Evolutionary conservation across 2,797 vertebrate genomes (phyloP).

Genomic region (Halcyon smyrnensis): DNA sequence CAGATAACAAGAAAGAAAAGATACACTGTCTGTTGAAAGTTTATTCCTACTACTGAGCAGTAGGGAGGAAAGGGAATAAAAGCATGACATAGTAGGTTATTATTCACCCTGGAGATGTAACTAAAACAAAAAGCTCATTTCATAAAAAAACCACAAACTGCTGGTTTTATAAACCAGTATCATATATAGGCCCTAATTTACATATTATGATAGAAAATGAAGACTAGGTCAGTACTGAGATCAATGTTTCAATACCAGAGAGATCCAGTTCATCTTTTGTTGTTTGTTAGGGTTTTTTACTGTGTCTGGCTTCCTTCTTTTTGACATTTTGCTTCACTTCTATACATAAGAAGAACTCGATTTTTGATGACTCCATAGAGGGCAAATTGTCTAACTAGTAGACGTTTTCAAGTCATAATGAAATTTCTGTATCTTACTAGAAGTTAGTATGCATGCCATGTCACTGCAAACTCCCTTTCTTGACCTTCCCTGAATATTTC

Average conservation of each 20-base stretch:
- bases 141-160: background rate
- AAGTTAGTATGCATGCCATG: background rate
- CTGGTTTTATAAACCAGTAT: background rate
- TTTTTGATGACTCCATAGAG: background rate
- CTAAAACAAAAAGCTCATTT: background rate
- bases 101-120: background rate
- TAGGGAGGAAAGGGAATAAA: background rate
- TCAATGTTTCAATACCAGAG: background rate
- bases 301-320: background rate
- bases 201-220: background rate
- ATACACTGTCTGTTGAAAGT: background rate
- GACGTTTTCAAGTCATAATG: background rate
- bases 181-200: background rate
- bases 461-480: background rate
- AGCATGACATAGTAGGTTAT: background rate
- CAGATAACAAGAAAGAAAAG: background rate
- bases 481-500: background rate
- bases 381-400: background rate
- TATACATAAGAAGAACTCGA: background rate
- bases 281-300: background rate
- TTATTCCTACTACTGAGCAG: background rate
- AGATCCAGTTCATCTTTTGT: background rate
- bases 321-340: background rate
- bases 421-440: background rate
- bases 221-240: background rate